Base-by-base conservation (phyloP, 2,888 invertebrate genomes). In the Cephus pulcher region DNA sequence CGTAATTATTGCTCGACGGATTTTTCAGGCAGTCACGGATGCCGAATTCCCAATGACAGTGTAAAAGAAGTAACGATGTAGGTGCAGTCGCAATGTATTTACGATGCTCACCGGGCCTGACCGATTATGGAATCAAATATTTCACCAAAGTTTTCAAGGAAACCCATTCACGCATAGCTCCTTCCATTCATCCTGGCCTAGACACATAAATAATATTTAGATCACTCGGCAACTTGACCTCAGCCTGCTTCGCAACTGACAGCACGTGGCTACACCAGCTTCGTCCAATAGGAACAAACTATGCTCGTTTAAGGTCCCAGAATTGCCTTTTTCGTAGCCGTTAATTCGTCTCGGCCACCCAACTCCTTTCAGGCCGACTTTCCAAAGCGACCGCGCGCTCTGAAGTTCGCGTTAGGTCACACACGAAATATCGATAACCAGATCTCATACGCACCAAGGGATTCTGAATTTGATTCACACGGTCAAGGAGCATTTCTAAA, bases 81-180 rank as follows among this genome's bases (percentile, higher is more conserved):
- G 40, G 15, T 15, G 40, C 40, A 15, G 56, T 23, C 56, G 1
- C 9, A 23, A 23, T 23, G 9, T 56, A 6, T 56, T 23, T 56
- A 75, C 77, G 80, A 81, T 80, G 80, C 78, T 83, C 81, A 73
- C 40, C 81, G 81, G 78, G 84, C 85, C 82, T 85, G 84, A 85
- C 83, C 86, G 85, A 82, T 76, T 76, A 76, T 79, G 77, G 80
- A 79, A 78, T 35, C 79, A 81, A 81, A 82, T 80, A 80, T 81
- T 81, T 82, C 80, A 82, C 76, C 78, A 77, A 79, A 23, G 2
- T 23, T 76, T 79, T 78, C 81, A 75, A 81, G 78, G 80, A 79
- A 80, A 82, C 77, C 78, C 82, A 82, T 83, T 83, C 81, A 83
- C 82, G 81, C 82, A 80, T 76, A 74, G 69, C 75, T 78, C 79